These are phyloP conservation scores for Pygmarrhopalites habei DNA, from an alignment of 1,140 invertebrate genomes.

Conservation along the genomic window DNA sequence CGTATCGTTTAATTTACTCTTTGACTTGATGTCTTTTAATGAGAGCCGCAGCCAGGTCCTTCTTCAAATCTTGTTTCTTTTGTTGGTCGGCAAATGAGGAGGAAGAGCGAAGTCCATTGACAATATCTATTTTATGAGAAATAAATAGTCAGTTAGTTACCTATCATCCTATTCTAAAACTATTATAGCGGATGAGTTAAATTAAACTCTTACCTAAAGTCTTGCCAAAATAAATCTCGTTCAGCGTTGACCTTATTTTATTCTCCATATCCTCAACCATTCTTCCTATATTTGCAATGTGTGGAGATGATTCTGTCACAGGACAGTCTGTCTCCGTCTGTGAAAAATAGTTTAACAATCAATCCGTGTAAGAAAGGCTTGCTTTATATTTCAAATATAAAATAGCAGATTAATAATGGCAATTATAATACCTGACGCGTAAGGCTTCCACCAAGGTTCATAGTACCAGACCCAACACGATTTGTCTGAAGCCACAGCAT, in stretches of 20 bases:
- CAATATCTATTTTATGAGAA: too few relatives aligned
- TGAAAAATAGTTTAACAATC: too few relatives aligned
- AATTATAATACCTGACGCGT: slow-evolving; percentile 91
- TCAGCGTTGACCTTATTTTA: slow-evolving; percentile 95
- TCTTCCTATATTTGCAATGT: slow-evolving; percentile 96
- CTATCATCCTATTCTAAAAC: too few relatives aligned
- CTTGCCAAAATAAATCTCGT: slow-evolving; percentile 99
- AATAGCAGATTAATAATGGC: too few relatives aligned
- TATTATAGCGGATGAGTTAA: too few relatives aligned
- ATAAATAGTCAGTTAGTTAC: too few relatives aligned
- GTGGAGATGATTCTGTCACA: slow-evolving; percentile 85
- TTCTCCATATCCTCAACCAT: slow-evolving; percentile 99
- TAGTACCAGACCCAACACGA: slow-evolving; percentile 90
- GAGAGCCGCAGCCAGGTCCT: slow-evolving; percentile 75
- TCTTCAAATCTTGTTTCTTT: slow-evolving; percentile 71
- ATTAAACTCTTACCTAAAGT: too few relatives aligned
- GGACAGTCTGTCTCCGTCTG: slow-evolving; percentile 82
- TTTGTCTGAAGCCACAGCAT: slow-evolving; percentile 99
- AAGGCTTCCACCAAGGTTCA: slow-evolving; percentile 96
- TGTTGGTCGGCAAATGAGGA: slow-evolving; percentile 74
- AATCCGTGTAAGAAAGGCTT: too few relatives aligned
- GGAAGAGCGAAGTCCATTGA: slow-evolving; percentile 89
- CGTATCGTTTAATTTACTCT: slow-evolving; percentile 2
- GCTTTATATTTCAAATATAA: too few relatives aligned
- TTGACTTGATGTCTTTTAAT: slow-evolving; percentile 46